Conservation (phyloP, 2,888 invertebrate genomes). For the Sphinx pinastri region DNA sequence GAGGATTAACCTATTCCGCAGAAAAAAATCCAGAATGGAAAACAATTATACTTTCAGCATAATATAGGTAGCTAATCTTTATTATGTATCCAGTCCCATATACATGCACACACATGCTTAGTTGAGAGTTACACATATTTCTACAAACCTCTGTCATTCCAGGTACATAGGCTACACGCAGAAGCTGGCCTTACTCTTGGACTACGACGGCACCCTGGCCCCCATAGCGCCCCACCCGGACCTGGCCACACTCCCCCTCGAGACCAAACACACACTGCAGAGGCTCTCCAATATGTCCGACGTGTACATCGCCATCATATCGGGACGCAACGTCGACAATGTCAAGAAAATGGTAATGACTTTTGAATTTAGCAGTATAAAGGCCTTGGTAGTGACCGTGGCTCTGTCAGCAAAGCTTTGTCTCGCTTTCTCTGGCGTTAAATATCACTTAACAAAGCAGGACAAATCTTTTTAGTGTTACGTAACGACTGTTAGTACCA, state of each 20-base stretch:
- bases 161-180: slow-evolving; percentile 94
- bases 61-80: too few relatives aligned
- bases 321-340: slow-evolving; percentile 93
- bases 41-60: too few relatives aligned
- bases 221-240: slow-evolving; percentile 96
- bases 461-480: too few relatives aligned
- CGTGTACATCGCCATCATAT: slow-evolving; percentile 93
- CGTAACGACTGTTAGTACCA: too few relatives aligned
- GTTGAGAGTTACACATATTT: neutral
- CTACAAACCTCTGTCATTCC: slow-evolving; percentile 33
- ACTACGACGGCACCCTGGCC: slow-evolving; percentile 95
- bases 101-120: too few relatives aligned
- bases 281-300: slow-evolving; percentile 93
- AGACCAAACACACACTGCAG: slow-evolving; percentile 93
- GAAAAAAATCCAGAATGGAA: neutral
- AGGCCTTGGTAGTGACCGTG: too few relatives aligned
- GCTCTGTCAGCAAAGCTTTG: too few relatives aligned
- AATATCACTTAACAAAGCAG: too few relatives aligned
- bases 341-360: slow-evolving; percentile 91
- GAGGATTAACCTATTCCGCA: neutral
- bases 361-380: neutral
- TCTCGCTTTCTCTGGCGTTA: too few relatives aligned
- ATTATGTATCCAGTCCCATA: too few relatives aligned
- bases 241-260: slow-evolving; percentile 92
- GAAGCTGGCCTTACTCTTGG: slow-evolving; percentile 92